These are phyloP conservation scores for Nebria brevicollis DNA, from an alignment of 2,888 invertebrate genomes.

Conservation along the genomic window DNA sequence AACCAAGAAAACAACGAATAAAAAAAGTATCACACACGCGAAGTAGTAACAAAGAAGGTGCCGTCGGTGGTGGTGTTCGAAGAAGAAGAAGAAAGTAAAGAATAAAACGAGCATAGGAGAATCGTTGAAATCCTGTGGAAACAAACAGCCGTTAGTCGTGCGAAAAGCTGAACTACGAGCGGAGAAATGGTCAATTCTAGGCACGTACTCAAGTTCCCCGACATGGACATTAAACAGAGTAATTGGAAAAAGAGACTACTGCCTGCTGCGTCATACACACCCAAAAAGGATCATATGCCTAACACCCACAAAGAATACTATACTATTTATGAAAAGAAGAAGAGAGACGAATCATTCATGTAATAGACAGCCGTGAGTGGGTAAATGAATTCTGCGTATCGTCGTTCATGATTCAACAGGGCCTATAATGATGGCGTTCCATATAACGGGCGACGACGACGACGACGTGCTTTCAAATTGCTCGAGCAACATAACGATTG, in stretches of 20 bases:
- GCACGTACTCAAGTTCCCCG: slow-evolving; percentile 39
- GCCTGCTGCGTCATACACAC: not conserved
- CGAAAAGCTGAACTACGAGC: slow-evolving; percentile 9
- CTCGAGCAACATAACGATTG: slow-evolving; percentile 37
- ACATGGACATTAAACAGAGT: slow-evolving; percentile 47
- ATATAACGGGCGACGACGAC: slow-evolving; percentile 17
- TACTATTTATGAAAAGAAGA: too few relatives aligned
- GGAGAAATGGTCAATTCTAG: slow-evolving; percentile 26
- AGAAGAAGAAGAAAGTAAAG: slow-evolving; percentile 12
- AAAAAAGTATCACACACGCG: slow-evolving; percentile 37
- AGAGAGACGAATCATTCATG: not conserved
- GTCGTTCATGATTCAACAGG: slow-evolving; percentile 40
- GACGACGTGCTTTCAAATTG: slow-evolving; percentile 41
- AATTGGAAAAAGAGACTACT: slow-evolving; percentile 41
- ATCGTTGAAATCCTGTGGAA: slow-evolving; percentile 9
- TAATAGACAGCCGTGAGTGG: not conserved
- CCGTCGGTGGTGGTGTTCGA: not conserved
- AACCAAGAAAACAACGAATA: slow-evolving; percentile 7
- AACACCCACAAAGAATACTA: too few relatives aligned
- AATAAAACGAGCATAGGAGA: slow-evolving; percentile 2
- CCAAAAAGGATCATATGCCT: too few relatives aligned
- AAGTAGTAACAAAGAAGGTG: slow-evolving; percentile 21
- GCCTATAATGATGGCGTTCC: slow-evolving; percentile 25
- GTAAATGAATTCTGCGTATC: not conserved
- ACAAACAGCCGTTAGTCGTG: slow-evolving; percentile 20